Evolutionary conservation across 37 sponge, comb jelly and placozoan species (phyloP), one percentile per base, ranked within the genome.

Genomic region (Chondrilla cf. caribensis): DNA sequence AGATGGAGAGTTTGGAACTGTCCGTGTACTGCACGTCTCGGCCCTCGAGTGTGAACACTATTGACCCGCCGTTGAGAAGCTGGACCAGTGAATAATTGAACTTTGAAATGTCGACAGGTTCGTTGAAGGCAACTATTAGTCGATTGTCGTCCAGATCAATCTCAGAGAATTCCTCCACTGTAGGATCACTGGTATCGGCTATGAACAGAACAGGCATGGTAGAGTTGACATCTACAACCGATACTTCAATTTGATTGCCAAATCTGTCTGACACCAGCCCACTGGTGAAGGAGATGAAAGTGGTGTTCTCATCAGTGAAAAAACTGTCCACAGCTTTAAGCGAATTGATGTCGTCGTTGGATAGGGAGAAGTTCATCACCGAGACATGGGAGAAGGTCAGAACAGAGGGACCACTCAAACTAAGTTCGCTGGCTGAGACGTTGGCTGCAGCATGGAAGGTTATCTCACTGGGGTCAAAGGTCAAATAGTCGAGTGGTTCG

Each of bases 281-380:
- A 3, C 31, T 60, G 15, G 76, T 32, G 29, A 87, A 86, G 0
- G 81, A 76, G 40, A 94, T 79, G 38, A 76, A 90, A 22, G 91
- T 94, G 39, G 90, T 83, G 51, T 90, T 80, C 18, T 29, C 73
- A 58, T 73, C 55, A 11, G 89, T 86, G 43, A 88, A 88, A 26
- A 94, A 80, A 31, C 83, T 83, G 47, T 88, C 81, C 25, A 83
- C 70, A 22, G 95, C 83, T 60, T 94, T 94, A 36, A 94, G 71
- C 0, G 25, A 62, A 28, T 85, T 42, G 15, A 84, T 41, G 44
- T 90, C 91, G 0, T 19, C 79, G 0, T 31, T 29, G 24, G 47
- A 60, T 24, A 94, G 31, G 18, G 58, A 44, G 66, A 94, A 84
- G 0, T 85, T 47, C 28, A 94, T 70, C 47, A 70, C 80, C 3